Evolutionary conservation across 30 jellyfish, hydroid and myxozoan genomes (phyloP).

Genomic region (Sanderia malayensis): DNA sequence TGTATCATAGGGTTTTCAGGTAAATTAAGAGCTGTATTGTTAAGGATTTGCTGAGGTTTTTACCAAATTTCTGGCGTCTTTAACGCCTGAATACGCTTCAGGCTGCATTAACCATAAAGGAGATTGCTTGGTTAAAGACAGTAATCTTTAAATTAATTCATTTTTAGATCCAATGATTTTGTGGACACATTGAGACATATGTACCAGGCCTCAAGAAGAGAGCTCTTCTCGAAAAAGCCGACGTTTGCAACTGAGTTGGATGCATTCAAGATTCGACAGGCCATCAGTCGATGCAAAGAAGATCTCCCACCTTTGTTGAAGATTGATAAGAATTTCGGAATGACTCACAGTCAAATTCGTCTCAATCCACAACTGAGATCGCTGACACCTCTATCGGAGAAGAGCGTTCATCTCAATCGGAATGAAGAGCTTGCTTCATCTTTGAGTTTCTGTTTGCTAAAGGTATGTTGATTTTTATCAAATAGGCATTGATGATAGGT

Average conservation of each 20-base stretch:
- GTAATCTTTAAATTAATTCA: not conserved
- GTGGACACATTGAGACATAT: conserved; percentile 9
- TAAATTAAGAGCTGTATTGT: not conserved
- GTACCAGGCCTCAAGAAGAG: conserved; percentile 8
- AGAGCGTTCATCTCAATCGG: conserved; percentile 14
- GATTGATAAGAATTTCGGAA: conserved; percentile 48
- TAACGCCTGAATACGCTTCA: not conserved
- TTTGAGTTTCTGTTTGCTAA: conserved; percentile 45
- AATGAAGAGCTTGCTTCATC: conserved; percentile 44
- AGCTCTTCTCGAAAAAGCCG: conserved; percentile 2
- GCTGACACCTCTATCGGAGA: conserved; percentile 43
- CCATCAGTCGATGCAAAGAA: conserved; percentile 45
- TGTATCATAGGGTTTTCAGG: not conserved
- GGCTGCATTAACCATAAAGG: too few species aligned
- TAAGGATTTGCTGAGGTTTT: not conserved
- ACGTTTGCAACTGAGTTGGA: not conserved
- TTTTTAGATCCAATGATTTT: conserved; percentile 28
- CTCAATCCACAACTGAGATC: conserved; percentile 48
- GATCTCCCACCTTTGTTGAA: conserved; percentile 47
- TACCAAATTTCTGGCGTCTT: not conserved
- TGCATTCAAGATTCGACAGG: conserved; percentile 26
- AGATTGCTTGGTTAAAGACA: not conserved
- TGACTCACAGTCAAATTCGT: conserved; percentile 35
- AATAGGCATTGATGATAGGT: too few species aligned
- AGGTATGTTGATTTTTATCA: too few species aligned